Base-by-base conservation (phyloP, 1,140 invertebrate species). In the Pemphigus obesinymphae region DNA sequence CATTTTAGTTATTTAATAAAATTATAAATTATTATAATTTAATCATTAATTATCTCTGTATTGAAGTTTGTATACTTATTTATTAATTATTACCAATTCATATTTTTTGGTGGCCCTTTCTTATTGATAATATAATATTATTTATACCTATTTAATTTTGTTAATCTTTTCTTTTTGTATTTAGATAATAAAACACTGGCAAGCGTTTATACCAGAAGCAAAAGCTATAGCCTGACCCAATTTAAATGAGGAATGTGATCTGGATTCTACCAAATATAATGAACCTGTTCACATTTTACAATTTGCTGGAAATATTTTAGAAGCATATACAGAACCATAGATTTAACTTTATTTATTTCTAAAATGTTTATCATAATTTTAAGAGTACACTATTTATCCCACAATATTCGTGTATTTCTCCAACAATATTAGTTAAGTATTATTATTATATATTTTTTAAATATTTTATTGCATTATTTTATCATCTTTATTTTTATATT, bases 161-260 rank as follows among this genome's bases (percentile, higher is more conserved):
- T 26, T 45, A 17, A 31, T 37, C 20, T 17, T 4, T 23, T 58
- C 26, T 72, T 82, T 78, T 82, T n/a, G n/a, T 84, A 85, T 87
- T 29, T 87, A 96, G 94, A 89, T 97, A n/a, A 94, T 97, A 80
- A 95, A 96, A 87, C 95, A 95, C 86, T 97, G 96, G 96, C 96
- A 98, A 87, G 92, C 93, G 17, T 98, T 98, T 88, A 88, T 97
- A 82, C 96, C 96, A 2, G 95, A 96, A 87, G 96, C 83, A 58
- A 82, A 82, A 76, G 81, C 81, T 20, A 82, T 83, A 50, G 73
- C 50, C 40, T 82, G 81, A 82, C 73, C 55, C 76, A 61, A 63
- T 63, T 43, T 15, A 40, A 23, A 78, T 4, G 31, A 17, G 4
- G 8, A 58, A 37, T 58, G 73, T 40, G 50, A 78, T 58, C 15